Evolutionary conservation across 2,888 invertebrate genomes (phyloP), one percentile per base, ranked within the genome.

Genomic region (Drosophila bunnanda): DNA sequence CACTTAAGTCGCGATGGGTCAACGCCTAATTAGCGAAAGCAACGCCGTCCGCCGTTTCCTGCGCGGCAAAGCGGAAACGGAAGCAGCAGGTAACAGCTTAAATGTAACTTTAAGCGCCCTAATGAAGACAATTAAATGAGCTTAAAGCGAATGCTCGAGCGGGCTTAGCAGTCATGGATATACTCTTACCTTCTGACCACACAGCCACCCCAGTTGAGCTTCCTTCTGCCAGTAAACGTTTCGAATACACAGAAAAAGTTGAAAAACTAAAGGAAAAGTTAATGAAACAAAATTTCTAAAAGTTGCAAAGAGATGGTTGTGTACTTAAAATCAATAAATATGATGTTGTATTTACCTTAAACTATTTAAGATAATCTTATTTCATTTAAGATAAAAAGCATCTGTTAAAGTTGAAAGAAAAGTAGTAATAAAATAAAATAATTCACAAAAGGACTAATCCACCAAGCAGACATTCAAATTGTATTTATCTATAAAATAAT

Each of bases 41-140:
- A 2, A 13, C 46, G 46, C 12, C 22, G 44, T 15, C 25, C 17
- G 4, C 20, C 54, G 46, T 39, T 34, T 54, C 36, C 53, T n/a
- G 52, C 25, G 13, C 38, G 12, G 4, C 32, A 32, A 38, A 39
- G 44, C 54, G 46, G 54, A 67, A 64, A 44, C 36, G 52, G 66
- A 30, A 60, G 46, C 44, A n/a, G 32, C 43, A 32, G 46, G 34
- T 15, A 9, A 17, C 44, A 38, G 34, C 38, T 65, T 46, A 70
- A 66, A 52, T 52, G 48, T 17, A 59, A 58, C 43, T 36, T 39
- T 46, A 70, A 60, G 55, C 48, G 56, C 32, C 28, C 52, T 71
- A 78, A 83, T 71, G 78, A 81, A 72, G 67, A 71, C 74, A 69
- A 81, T 81, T 76, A 81, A 79, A 73, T 50, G 59, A 44, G 87